Evolutionary conservation across 2,888 invertebrate species (phyloP).

Genomic region (Caenorhabditis zanzibari): DNA sequence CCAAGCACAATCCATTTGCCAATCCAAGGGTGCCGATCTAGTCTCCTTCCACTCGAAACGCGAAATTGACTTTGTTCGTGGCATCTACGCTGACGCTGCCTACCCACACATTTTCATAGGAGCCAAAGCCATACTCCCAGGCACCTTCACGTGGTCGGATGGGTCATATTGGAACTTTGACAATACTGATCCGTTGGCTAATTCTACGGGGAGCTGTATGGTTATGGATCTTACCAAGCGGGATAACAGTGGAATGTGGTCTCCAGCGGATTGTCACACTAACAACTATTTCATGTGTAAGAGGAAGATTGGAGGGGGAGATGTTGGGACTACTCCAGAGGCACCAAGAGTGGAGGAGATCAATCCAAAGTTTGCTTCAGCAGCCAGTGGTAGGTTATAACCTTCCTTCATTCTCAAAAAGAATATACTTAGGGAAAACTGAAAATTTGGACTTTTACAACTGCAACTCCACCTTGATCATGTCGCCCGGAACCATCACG

Average conservation of each 20-base stretch:
- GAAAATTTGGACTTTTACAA: neutral
- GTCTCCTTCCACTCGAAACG: slow-evolving; percentile 20
- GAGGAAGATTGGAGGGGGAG: neutral
- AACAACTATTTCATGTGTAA: slow-evolving; percentile 25
- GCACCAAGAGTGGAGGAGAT: neutral
- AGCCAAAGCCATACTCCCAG: neutral
- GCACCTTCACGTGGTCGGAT: slow-evolving; percentile 2
- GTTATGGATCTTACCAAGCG: slow-evolving; percentile 2
- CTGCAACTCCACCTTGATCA: slow-evolving; percentile 18
- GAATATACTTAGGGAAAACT: too few species aligned
- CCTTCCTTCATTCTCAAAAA: too few species aligned
- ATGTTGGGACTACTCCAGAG: too few species aligned
- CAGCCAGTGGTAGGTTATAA: too few species aligned
- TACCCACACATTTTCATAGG: neutral
- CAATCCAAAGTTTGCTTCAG: neutral
- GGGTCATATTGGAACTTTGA: slow-evolving; percentile 9
- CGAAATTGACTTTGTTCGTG: slow-evolving; percentile 16
- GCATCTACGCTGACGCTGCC: neutral
- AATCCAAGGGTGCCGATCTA: neutral
- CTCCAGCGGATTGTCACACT: neutral
- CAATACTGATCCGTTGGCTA: slow-evolving; percentile 11
- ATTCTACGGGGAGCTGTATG: slow-evolving; percentile 4
- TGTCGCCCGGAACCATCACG: slow-evolving; percentile 22
- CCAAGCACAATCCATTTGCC: neutral
- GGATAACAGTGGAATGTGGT: slow-evolving; percentile 22